Percentiles rank a stretch among this genome's conserved stretches.
Conservation (phyloP, 2,113 vertebrate genomes). For the Sylvia atricapilla region DNA sequence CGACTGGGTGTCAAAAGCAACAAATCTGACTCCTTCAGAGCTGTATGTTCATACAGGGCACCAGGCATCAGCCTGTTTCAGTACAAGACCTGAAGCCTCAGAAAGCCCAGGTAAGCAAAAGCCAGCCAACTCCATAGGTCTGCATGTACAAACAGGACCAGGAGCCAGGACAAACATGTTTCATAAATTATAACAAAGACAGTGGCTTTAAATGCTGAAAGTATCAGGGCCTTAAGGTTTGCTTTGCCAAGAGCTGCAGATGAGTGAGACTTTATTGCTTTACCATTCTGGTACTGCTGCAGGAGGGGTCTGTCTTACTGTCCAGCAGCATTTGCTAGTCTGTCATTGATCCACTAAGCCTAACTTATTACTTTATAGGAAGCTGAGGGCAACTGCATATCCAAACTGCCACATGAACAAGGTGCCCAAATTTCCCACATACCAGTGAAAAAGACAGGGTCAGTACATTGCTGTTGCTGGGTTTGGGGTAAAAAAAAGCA, state of each 20-base stretch:
- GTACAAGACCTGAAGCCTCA: background rate
- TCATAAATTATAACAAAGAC: background rate
- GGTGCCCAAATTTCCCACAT: background rate
- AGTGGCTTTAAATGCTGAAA: background rate
- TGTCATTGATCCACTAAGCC: background rate
- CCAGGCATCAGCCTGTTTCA: background rate
- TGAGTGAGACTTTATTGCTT: background rate
- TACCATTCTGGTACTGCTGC: background rate
- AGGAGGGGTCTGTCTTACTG: background rate
- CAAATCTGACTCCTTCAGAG: background rate
- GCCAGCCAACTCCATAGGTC: background rate
- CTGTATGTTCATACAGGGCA: background rate
- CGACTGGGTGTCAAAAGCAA: slow-evolving; percentile 39
- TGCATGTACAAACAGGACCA: background rate
- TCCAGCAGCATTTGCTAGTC: background rate
- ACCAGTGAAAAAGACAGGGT: background rate
- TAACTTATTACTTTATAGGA: background rate
- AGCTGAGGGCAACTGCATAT: background rate
- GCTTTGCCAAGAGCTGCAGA: background rate
- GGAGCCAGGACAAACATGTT: slow-evolving; percentile 18
- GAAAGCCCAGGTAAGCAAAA: background rate
- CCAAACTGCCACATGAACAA: background rate
- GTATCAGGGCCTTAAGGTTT: background rate
- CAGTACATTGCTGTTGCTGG: background rate
- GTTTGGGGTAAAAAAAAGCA: background rate